These are phyloP conservation scores for Martes martes DNA, from an alignment of 2,113 vertebrate species.

Conservation along the genomic window DNA sequence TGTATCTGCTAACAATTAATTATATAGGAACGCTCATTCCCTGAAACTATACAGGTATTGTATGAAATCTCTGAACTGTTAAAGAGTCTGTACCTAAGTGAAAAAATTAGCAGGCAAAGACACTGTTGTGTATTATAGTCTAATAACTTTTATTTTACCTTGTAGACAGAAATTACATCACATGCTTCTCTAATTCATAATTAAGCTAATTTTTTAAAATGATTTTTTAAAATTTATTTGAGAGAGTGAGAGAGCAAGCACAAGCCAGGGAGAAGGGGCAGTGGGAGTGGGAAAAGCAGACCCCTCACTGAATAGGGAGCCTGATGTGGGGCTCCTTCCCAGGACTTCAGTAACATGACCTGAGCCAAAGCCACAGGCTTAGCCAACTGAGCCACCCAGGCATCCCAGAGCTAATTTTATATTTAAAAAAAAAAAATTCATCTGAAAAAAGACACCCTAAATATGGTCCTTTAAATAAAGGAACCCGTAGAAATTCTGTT, in stretches of 20 bases:
- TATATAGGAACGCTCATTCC: neutral
- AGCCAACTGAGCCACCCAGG: neutral
- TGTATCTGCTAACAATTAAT: constrained; percentile 6
- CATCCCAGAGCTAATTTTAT: neutral
- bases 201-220: neutral
- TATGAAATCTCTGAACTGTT: neutral
- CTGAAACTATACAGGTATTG: neutral
- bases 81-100: neutral
- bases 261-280: neutral
- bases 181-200: neutral
- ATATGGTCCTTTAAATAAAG: neutral
- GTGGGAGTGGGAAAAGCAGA: neutral
- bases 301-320: neutral
- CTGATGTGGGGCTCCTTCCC: neutral
- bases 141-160: neutral
- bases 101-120: neutral
- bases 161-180: neutral
- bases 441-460: neutral
- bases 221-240: neutral
- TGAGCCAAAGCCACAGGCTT: neutral
- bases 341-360: neutral
- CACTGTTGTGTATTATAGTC: neutral
- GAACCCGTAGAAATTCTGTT: neutral
- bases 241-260: neutral
- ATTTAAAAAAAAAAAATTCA: neutral